Percentiles rank a stretch among this genome's conserved stretches.
phyloP scores from a whole-genome alignment of 2,113 vertebrate species.

The Paramisgurnus dabryanus region DNA sequence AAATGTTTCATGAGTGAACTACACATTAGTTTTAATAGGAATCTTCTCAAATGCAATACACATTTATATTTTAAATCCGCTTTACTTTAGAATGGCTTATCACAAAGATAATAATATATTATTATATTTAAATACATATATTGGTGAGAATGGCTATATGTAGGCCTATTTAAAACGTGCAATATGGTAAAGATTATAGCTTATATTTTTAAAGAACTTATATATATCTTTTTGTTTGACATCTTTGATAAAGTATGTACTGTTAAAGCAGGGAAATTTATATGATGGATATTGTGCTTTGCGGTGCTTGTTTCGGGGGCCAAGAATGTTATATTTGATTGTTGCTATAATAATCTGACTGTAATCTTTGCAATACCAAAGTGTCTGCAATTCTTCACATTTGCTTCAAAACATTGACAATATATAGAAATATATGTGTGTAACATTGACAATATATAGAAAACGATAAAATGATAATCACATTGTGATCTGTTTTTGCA shows the following conservation, averaged over 20 bases:
- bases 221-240: background rate
- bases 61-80: background rate
- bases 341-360: background rate
- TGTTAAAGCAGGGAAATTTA: background rate
- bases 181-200: background rate
- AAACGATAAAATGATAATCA: too few species aligned
- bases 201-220: conserved; percentile 18
- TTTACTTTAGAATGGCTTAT: background rate
- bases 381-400: background rate
- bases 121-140: conserved; percentile 15
- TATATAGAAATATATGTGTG: too few species aligned
- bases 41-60: background rate
- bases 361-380: conserved; percentile 20
- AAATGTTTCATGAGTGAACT: background rate
- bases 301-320: background rate
- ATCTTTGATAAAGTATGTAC: conserved; percentile 4
- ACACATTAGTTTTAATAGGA: background rate
- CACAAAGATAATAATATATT: background rate
- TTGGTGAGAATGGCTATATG: background rate
- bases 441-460: too few species aligned
- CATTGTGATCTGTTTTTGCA: too few species aligned
- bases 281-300: background rate
- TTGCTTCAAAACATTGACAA: conserved; percentile 2
- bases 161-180: background rate
- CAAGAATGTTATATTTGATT: conserved; percentile 10